Base-by-base conservation (phyloP, 2,113 vertebrate species). In the Ictalurus punctatus region DNA sequence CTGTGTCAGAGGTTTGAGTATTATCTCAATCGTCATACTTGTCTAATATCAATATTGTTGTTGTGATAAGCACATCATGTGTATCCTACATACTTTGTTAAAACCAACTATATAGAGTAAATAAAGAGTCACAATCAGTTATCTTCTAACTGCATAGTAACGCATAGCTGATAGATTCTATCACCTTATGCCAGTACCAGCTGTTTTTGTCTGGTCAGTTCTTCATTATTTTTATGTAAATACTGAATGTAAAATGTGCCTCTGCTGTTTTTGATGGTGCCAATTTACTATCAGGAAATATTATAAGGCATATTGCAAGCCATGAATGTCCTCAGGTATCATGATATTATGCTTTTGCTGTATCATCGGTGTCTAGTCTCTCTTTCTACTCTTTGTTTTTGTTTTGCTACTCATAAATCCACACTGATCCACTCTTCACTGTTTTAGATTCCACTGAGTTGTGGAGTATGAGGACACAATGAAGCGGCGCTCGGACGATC, bases 401-500 rank as follows among this genome's bases (percentile, higher is more conserved):
- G 56, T 88, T 76, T 30, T 37, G 16, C 13, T 59, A 0, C 9
- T 17, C n/a, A 30, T 44, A 58, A 44, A 59, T 27, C 48, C 13
- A 19, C 34, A 61, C 30, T 10, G 71, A 21, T 19, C 34, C 27
- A 27, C 27, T 63, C 25, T 79, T 88, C 23, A 12, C 84, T 87
- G 56, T 74, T 86, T 27, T 71, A 89, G 89, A 58, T 89, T 81
- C 54, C 44, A 16, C 40, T 65, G 48, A 83, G 82, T 63, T 76
- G 74, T 88, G 87, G 96, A 98, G 97, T 96, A 99, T 99, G 98
- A 96, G 92, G 93, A 93, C 96, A 99, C 96, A 96, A 99, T 99
- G 98, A 99, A 99, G 97, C 97, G 97, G 73, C 97, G 97, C 89
- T 95, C 96, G 96, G 98, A 99, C 91, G 98, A 99, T 93, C 98